These are phyloP conservation scores for Tridacna crocea DNA, from an alignment of 2,888 invertebrate species.

Conservation along the genomic window DNA sequence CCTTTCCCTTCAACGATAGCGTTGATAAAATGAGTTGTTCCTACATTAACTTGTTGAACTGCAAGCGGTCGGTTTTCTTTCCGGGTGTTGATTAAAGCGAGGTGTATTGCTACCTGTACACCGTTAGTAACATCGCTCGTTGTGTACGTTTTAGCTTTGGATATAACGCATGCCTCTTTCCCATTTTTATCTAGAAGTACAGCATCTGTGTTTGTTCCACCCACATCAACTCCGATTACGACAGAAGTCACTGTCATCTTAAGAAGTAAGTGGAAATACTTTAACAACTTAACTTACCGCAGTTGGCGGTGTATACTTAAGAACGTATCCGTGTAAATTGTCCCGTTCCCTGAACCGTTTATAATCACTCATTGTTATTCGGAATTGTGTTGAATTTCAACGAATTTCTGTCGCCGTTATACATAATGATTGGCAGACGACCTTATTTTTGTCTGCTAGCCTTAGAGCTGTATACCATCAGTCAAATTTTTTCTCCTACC, in stretches of 20 bases:
- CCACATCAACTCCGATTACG: constrained; percentile 81
- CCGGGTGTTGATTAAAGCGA: constrained; percentile 51
- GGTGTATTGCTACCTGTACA: constrained; percentile 54
- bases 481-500: no score
- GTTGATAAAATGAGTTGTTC: constrained; percentile 83
- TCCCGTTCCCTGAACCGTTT: no score
- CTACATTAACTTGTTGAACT: constrained; percentile 76
- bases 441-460: no score
- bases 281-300: neutral
- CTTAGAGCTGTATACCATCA: no score
- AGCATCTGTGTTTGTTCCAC: constrained; percentile 82
- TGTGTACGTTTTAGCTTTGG: constrained; percentile 74
- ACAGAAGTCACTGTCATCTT: constrained; percentile 51
- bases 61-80: constrained; percentile 35
- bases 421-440: no score
- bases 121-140: constrained; percentile 79
- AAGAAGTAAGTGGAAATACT: neutral
- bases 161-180: constrained; percentile 59
- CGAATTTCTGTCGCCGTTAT: no score
- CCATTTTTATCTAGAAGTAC: constrained; percentile 67
- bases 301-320: constrained; percentile 9
- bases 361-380: no score
- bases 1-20: constrained; percentile 78
- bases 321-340: neutral
- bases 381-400: no score